Evolutionary conservation across 92 coral and sea anemone species (phyloP).

Genomic region (Umimayanthus kanabou): DNA sequence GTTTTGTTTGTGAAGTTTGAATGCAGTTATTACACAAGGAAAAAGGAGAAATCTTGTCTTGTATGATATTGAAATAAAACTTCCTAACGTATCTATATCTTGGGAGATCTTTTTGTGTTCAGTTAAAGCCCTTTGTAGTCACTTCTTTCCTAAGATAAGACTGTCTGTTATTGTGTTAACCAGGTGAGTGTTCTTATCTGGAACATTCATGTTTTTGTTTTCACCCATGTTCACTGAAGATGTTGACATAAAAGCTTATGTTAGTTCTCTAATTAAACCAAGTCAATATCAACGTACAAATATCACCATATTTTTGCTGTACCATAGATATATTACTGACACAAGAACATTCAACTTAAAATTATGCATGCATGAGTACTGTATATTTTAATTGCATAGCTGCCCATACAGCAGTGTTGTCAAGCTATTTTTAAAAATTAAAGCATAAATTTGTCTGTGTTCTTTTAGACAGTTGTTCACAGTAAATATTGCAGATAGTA

Average conservation of each 20-base stretch:
- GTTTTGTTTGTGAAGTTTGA: neutral
- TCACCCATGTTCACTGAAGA: neutral
- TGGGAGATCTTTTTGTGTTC: neutral
- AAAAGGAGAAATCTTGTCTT: neutral
- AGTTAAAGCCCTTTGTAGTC: neutral
- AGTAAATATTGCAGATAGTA: too few species aligned
- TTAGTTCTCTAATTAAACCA: neutral
- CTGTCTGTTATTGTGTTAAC: too few species aligned
- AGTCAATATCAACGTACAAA: slow-evolving; percentile 15
- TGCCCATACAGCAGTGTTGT: neutral
- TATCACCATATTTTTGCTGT: neutral
- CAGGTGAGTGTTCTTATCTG: neutral
- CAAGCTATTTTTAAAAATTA: neutral
- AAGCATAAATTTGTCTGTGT: neutral
- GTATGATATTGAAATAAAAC: neutral
- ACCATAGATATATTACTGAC: neutral
- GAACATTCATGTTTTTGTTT: neutral
- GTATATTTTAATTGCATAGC: neutral
- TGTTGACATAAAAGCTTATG: neutral
- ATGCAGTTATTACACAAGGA: neutral
- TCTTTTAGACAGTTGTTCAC: neutral
- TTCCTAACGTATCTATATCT: neutral
- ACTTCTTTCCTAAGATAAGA: neutral
- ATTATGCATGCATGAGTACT: neutral
- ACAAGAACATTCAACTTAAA: slow-evolving; percentile 1